phyloP scores from a whole-genome alignment of 1,140 invertebrate species.

The Drosophila saltans region DNA sequence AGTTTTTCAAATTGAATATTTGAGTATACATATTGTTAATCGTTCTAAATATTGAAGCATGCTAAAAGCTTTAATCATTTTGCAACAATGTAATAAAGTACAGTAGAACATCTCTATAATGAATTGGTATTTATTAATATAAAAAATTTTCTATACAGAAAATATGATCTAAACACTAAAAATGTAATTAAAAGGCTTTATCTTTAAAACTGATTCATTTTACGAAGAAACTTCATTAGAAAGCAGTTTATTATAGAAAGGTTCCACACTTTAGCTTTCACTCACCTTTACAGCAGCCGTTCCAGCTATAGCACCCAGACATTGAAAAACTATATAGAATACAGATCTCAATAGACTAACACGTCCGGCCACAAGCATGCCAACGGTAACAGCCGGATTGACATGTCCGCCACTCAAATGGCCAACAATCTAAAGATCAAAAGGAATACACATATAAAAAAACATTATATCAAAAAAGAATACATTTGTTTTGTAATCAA shows the following conservation, averaged over 20 bases:
- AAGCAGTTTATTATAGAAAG: too few species aligned
- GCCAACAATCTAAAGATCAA: slow-evolving; percentile 87
- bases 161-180: too few species aligned
- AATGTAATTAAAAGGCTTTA: too few species aligned
- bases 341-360: slow-evolving; percentile 90
- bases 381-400: slow-evolving; percentile 95
- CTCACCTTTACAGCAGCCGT: slow-evolving; percentile 87
- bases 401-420: slow-evolving; percentile 96
- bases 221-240: too few species aligned
- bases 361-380: slow-evolving; percentile 90
- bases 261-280: background rate
- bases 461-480: too few species aligned
- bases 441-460: background rate
- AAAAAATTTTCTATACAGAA: too few species aligned
- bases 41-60: too few species aligned
- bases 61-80: background rate
- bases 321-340: slow-evolving; percentile 93
- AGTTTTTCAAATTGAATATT: too few species aligned
- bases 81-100: too few species aligned
- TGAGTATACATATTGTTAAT: background rate
- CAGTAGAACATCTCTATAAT: too few species aligned
- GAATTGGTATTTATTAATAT: too few species aligned
- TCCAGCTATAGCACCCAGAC: slow-evolving; percentile 92
- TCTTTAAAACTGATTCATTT: too few species aligned
- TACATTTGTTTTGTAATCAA: background rate